A percentile compares a stretch with the other conserved stretches of the same genome.
Evolutionary conservation across 1,140 invertebrate genomes (phyloP).

Genomic region (Diorhabda carinulata): DNA sequence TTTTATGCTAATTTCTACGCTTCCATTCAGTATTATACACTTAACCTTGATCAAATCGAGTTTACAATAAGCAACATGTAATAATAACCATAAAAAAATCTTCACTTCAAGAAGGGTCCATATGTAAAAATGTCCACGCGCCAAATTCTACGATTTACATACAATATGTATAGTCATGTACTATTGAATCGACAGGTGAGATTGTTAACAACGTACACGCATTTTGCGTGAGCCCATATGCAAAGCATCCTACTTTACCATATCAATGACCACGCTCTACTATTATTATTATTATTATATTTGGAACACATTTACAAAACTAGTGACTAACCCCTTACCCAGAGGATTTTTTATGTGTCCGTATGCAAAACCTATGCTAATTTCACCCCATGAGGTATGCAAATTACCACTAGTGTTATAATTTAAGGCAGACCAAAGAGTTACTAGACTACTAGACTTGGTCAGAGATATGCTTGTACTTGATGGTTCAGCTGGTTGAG

Average conservation of each 20-base stretch:
- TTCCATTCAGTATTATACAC: too few relatives aligned
- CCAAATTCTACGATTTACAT: neutral
- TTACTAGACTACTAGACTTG: neutral
- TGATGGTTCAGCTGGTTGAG: neutral
- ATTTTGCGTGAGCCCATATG: constrained; percentile 17
- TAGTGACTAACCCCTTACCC: constrained; percentile 18
- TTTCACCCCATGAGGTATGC: constrained; percentile 20
- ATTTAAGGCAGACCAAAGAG: constrained; percentile 12
- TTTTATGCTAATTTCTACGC: too few relatives aligned
- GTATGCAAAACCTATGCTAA: constrained; percentile 23
- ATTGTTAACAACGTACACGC: constrained; percentile 11
- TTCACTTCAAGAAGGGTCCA: neutral
- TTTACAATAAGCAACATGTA: too few relatives aligned
- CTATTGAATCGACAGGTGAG: constrained; percentile 15
- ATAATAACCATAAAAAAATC: neutral
- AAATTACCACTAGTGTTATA: constrained; percentile 17
- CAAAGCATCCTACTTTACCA: constrained; percentile 19
- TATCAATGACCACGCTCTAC: constrained; percentile 25
- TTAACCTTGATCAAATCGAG: too few relatives aligned
- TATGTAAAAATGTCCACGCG: constrained; percentile 1
- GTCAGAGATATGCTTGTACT: neutral
- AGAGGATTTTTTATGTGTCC: constrained; percentile 18
- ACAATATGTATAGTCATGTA: neutral
- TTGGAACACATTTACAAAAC: constrained; percentile 18
- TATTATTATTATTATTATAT: constrained; percentile 24